Base-by-base conservation (phyloP, 2,888 invertebrate species). In the Cryptophagus acutangulus region DNA sequence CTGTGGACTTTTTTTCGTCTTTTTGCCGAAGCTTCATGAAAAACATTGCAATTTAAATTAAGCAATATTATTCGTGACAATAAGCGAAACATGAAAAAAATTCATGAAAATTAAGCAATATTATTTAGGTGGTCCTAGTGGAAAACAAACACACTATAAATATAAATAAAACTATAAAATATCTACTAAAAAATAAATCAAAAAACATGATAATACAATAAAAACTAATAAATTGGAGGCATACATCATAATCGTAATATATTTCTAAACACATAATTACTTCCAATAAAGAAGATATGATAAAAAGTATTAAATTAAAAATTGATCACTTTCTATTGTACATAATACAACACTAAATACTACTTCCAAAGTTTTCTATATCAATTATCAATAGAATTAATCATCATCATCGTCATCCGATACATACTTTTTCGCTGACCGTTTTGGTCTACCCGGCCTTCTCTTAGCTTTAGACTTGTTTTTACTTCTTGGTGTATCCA, bases 361-460 rank as follows among this genome's bases (percentile, higher is more conserved):
- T n/a, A n/a, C n/a, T n/a, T n/a, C n/a, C n/a, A n/a, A n/a, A n/a
- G n/a, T n/a, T n/a, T n/a, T n/a, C n/a, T n/a, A n/a, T n/a, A n/a
- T n/a, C n/a, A n/a, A n/a, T 8, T 26, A 4, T 26, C 12, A 26
- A 26, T 26, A 26, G 12, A 26, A 26, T 26, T 12, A 26, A 3
- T 26, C 9, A 18, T 63, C 61, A 31, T 74, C 74, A 33, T 75
- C 74, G 50, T 74, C 74, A 52, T 74, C 74, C 4, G 73, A 74
- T 49, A 74, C 68, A 55, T 74, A 74, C 49, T 74, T 74, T 55
- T 74, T 74, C 20, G 73, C 72, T 1, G 71, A 67, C 33, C 74
- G 65, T 55, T 73, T 74, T 30, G 74, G 71, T 24, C 75, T 66
- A 29, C 65, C 61, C 2, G 65, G 61, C 17, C 56, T 54, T 10